Conservation (phyloP, 2,797 vertebrate species). For the Morus bassanus region DNA sequence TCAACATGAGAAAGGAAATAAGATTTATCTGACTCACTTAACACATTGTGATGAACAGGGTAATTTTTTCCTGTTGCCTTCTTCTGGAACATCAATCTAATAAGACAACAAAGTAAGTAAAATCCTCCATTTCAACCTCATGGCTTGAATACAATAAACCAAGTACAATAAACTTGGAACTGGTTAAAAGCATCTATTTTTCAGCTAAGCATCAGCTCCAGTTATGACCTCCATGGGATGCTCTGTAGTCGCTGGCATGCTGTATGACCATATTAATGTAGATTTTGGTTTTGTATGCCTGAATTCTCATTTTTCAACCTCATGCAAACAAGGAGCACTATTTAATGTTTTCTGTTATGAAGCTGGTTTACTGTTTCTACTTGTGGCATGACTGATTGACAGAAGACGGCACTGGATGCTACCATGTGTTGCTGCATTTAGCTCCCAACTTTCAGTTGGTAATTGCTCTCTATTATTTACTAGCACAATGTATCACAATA, state of each 20-base stretch:
- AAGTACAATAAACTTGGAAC: not conserved
- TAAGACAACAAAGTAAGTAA: constrained; percentile 8
- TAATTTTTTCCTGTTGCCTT: constrained; percentile 58
- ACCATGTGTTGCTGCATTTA: not conserved
- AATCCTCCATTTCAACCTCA: not conserved
- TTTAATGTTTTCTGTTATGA: not conserved
- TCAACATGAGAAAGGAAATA: not conserved
- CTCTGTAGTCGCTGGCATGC: not conserved
- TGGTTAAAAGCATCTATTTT: not conserved
- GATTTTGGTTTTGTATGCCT: not conserved
- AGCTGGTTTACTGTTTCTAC: not conserved
- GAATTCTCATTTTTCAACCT: not conserved
- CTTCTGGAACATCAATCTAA: constrained; percentile 77
- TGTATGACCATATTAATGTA: not conserved
- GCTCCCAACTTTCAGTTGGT: not conserved
- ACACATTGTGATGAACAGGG: constrained; percentile 36
- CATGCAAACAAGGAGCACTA: not conserved
- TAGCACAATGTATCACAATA: not conserved
- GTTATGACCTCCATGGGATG: not conserved
- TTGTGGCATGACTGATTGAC: not conserved
- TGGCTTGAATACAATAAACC: too few relatives aligned
- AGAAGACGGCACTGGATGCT: not conserved
- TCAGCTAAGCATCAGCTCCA: not conserved
- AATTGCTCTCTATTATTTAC: constrained; percentile 22
- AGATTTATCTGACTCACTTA: constrained; percentile 71